Conservation (phyloP, 2,888 invertebrate genomes). For the Linnaemya tessellans region DNA sequence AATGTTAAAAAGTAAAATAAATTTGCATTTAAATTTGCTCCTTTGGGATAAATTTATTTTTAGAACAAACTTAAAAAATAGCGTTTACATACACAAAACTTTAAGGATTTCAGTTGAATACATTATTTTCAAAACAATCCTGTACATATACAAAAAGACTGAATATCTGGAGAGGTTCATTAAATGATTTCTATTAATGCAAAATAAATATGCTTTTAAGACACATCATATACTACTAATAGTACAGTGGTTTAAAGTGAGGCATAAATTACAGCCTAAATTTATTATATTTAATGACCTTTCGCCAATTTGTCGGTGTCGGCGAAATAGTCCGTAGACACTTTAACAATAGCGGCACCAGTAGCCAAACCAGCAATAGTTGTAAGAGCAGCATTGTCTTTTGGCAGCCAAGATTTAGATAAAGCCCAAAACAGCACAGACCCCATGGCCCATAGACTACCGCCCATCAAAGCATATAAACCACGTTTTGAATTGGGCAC, state of each 20-base stretch:
- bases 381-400: slow-evolving; percentile 78
- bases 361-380: slow-evolving; percentile 80
- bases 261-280: slow-evolving; percentile 19
- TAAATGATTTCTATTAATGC: slow-evolving; percentile 25
- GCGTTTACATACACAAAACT: slow-evolving; percentile 33
- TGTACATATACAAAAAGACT: slow-evolving; percentile 21
- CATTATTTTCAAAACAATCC: slow-evolving; percentile 25
- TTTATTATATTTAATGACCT: slow-evolving; percentile 71
- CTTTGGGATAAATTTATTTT: slow-evolving; percentile 48
- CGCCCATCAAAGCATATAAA: slow-evolving; percentile 88
- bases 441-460: slow-evolving; percentile 93
- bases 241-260: slow-evolving; percentile 26
- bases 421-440: slow-evolving; percentile 95
- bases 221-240: slow-evolving; percentile 9
- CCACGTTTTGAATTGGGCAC: slow-evolving; percentile 86
- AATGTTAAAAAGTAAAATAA: slow-evolving; percentile 14
- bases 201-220: slow-evolving; percentile 4
- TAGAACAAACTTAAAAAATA: slow-evolving; percentile 28
- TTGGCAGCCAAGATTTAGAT: slow-evolving; percentile 88
- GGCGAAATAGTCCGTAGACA: slow-evolving; percentile 81
- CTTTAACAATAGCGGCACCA: slow-evolving; percentile 81
- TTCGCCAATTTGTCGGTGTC: slow-evolving; percentile 79
- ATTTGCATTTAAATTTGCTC: neutral
- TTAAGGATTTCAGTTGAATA: slow-evolving; percentile 17
- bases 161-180: slow-evolving; percentile 30